Evolutionary conservation across 2,888 invertebrate species (phyloP), one percentile per base, ranked within the genome.

Genomic region (Conistra vaccinii): DNA sequence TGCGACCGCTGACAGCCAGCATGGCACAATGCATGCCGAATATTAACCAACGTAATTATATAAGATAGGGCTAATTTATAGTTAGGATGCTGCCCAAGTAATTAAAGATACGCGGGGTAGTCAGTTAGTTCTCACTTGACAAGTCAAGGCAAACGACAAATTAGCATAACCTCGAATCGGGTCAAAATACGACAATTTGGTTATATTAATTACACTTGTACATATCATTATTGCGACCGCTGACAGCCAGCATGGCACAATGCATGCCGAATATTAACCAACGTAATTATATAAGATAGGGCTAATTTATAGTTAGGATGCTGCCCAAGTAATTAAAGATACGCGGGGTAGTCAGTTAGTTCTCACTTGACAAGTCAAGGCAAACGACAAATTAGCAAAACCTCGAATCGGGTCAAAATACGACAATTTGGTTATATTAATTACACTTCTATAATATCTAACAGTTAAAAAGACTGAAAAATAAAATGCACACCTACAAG

Each of bases 11-110:
- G 86, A 82, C 85, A 87, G 81, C 60, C 66, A 77, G 72, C 80
- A 81, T 61, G 69, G 67, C 72, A 69, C 73, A 79, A 81, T 82
- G 79, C 69, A 72, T 72, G 73, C 75, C 75, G 69, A 84, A 82
- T 87, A 86, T 86, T 78, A 87, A 86, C 80, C 75, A 72, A 67
- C 69, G 76, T 75, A 84, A 85, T 87, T 82, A 85, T 73, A 76
- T 78, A 85, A 83, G 86, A 80, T 85, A 70, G 61, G 81, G 39
- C 45, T 80, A 87, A 87, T 87, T 86, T 87, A 86, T 85, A 76
- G 81, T 70, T 74, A 61, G 66, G 74, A 55, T 73, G 70, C 23
- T 69, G 84, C 45, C 81, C 73, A 78, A 79, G 75, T 55, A 48
- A 77, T 32, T 53, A 48, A 72, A 51, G 12, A 35, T 29, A 5